Percentiles rank a stretch among this genome's conserved stretches.
phyloP scores from a whole-genome alignment of 2,113 vertebrate species.

The Caloenas nicobarica region DNA sequence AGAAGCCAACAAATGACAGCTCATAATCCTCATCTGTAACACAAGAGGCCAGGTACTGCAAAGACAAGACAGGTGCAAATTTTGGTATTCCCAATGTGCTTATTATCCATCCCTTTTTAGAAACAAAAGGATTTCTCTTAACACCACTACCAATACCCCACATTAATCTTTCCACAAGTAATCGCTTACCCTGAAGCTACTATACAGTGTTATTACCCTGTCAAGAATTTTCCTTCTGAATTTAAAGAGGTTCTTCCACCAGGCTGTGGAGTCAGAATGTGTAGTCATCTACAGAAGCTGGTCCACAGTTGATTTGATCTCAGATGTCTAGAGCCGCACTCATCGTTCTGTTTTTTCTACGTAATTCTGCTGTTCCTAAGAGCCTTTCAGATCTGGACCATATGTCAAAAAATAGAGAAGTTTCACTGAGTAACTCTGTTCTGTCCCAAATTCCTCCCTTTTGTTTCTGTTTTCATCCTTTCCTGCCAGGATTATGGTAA shows the following conservation, averaged over 20 bases:
- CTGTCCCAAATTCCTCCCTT: background rate
- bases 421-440: background rate
- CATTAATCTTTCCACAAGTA: conserved; percentile 30
- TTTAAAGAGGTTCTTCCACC: background rate
- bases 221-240: background rate
- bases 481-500: background rate
- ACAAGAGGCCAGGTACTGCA: conserved; percentile 24
- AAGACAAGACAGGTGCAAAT: conserved; percentile 29
- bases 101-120: background rate
- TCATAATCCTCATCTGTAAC: conserved; percentile 55
- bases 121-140: conserved; percentile 54
- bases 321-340: background rate
- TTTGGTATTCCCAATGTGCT: conserved; percentile 3
- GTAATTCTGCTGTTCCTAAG: background rate
- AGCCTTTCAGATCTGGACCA: background rate
- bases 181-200: conserved; percentile 27
- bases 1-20: conserved; percentile 49
- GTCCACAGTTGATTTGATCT: background rate
- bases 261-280: background rate
- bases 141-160: conserved; percentile 14
- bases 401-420: background rate
- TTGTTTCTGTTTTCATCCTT: background rate
- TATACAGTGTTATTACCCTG: background rate
- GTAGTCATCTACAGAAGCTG: background rate
- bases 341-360: background rate